Evolutionary conservation across 2,888 invertebrate species (phyloP).

Genomic region (Lasius platythorax): DNA sequence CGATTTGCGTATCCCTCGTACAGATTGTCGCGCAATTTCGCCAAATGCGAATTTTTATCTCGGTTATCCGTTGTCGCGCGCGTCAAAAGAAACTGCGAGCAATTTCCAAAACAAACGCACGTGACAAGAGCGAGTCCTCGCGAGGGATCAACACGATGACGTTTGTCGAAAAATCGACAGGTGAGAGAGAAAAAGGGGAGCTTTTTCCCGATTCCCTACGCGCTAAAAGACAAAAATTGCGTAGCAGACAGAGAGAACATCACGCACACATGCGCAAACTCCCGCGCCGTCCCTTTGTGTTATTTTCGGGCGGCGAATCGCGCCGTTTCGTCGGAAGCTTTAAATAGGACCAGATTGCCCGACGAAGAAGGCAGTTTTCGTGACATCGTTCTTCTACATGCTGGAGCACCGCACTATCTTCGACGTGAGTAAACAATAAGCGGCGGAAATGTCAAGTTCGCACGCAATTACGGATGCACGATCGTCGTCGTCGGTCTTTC

Average conservation of each 20-base stretch:
- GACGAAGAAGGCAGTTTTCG: slow-evolving; percentile 83
- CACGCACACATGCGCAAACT: slow-evolving; percentile 78
- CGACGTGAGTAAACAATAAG: slow-evolving; percentile 84
- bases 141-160: not conserved
- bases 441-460: slow-evolving; percentile 7
- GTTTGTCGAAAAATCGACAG: not conserved
- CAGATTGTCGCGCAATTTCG: not conserved
- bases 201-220: not conserved
- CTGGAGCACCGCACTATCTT: slow-evolving; percentile 85
- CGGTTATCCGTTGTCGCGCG: not conserved
- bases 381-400: slow-evolving; percentile 82
- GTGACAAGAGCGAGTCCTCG: not conserved
- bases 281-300: slow-evolving; percentile 84
- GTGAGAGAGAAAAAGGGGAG: not conserved
- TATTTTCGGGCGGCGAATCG: slow-evolving; percentile 84
- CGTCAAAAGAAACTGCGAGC: not conserved
- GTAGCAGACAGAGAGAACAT: slow-evolving; percentile 57
- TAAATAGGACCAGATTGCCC: slow-evolving; percentile 84
- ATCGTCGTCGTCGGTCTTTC: not conserved
- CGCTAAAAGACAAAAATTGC: slow-evolving; percentile 65
- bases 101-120: slow-evolving; percentile 39
- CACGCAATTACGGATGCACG: slow-evolving; percentile 15
- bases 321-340: slow-evolving; percentile 81
- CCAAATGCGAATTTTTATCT: not conserved
- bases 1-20: not conserved